Evolutionary conservation across 2,797 vertebrate species (phyloP).

Genomic region (Paramormyrops hopkinsi): DNA sequence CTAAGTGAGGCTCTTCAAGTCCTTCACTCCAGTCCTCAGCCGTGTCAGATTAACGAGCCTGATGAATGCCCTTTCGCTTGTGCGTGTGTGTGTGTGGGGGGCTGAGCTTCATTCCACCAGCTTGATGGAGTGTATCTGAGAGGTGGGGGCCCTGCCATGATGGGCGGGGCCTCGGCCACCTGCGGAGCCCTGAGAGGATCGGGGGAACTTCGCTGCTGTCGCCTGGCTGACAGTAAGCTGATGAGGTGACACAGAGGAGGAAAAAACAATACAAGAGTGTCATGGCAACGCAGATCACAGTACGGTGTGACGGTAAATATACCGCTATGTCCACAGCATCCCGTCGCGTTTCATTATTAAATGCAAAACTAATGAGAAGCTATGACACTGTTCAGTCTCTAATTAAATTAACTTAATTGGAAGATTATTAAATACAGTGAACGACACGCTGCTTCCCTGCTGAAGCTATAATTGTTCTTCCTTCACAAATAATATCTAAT

Average conservation of each 20-base stretch:
- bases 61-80: neutral
- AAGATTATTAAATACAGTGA: neutral
- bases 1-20: neutral
- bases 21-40: neutral
- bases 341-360: neutral
- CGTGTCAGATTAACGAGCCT: neutral
- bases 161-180: constrained; percentile 33
- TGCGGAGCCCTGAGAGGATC: constrained; percentile 45
- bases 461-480: neutral
- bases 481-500: neutral
- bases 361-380: neutral
- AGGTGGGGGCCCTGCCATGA: constrained; percentile 36
- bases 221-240: constrained; percentile 73
- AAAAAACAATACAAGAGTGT: neutral
- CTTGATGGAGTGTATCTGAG: constrained; percentile 59
- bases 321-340: neutral
- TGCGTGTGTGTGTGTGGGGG: neutral
- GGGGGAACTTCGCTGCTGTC: constrained; percentile 62
- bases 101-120: constrained; percentile 55
- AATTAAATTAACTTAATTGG: constrained; percentile 1
- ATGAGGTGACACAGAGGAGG: constrained; percentile 20
- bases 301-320: neutral
- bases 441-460: neutral
- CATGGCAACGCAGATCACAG: neutral
- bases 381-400: neutral